Evolutionary conservation across 1,140 invertebrate genomes (phyloP).

Genomic region (Leptinotarsa texana): DNA sequence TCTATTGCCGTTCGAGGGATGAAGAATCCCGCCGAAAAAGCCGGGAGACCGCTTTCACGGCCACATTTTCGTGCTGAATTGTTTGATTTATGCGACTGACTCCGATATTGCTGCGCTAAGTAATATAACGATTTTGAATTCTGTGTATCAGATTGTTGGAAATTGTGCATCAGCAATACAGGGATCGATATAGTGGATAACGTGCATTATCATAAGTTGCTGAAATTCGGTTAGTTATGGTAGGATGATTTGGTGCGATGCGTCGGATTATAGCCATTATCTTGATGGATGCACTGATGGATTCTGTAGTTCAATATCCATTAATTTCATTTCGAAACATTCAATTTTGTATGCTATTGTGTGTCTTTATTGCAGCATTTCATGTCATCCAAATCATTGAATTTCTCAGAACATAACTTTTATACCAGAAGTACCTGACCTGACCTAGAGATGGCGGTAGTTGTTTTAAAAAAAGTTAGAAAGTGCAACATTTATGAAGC

Average conservation of each 20-base stretch:
- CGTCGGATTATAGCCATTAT: too few relatives aligned
- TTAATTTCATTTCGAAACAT: too few relatives aligned
- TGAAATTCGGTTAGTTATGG: background rate
- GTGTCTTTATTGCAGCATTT: too few relatives aligned
- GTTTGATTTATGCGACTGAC: conserved; percentile 20
- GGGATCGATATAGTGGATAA: background rate
- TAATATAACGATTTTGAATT: background rate
- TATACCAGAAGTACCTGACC: too few relatives aligned
- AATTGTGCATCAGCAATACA: background rate
- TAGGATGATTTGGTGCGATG: background rate
- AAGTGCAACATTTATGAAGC: too few relatives aligned
- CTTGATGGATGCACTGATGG: too few relatives aligned
- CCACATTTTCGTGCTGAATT: conserved; percentile 1
- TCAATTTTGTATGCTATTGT: too few relatives aligned
- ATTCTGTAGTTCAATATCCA: too few relatives aligned
- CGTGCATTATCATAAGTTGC: background rate
- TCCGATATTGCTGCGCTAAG: conserved; percentile 10
- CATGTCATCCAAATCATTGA: too few relatives aligned
- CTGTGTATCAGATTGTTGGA: background rate
- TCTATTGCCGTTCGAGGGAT: conserved; percentile 5
- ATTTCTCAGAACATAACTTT: too few relatives aligned
- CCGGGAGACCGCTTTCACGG: background rate
- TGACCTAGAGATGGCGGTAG: too few relatives aligned
- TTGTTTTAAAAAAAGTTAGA: too few relatives aligned
- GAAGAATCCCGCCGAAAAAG: background rate